A percentile compares a stretch with the other conserved stretches of the same genome.
These are phyloP conservation scores for Oryzias melastigma DNA, from an alignment of 2,113 vertebrate genomes.

Conservation along the genomic window DNA sequence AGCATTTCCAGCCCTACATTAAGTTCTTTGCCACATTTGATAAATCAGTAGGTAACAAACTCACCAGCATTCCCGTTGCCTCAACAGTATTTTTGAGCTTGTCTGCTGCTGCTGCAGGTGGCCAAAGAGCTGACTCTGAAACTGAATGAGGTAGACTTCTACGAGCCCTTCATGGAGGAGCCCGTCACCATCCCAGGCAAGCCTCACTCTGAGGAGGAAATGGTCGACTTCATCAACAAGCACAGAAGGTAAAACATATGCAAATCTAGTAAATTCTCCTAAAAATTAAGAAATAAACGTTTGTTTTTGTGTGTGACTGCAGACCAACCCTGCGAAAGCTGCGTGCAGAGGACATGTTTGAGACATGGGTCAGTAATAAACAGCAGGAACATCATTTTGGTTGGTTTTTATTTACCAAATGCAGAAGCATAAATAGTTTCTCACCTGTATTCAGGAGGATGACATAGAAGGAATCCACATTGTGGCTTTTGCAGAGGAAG, in stretches of 20 bases:
- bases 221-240: constrained; percentile 89
- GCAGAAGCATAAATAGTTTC: background rate
- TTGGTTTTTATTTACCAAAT: background rate
- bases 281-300: background rate
- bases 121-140: constrained; percentile 94
- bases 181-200: constrained; percentile 88
- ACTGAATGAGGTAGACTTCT: constrained; percentile 95
- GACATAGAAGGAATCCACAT: constrained; percentile 95
- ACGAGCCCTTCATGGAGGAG: constrained; percentile 97
- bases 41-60: constrained; percentile 85
- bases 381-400: background rate
- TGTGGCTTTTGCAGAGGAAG: constrained; percentile 96
- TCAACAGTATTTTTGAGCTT: background rate
- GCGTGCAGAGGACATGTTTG: constrained; percentile 95
- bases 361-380: constrained; percentile 88
- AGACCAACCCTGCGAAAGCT: constrained; percentile 94
- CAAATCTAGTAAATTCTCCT: background rate
- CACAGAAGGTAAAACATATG: constrained; percentile 84
- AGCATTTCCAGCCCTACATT: constrained; percentile 94
- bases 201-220: constrained; percentile 88
- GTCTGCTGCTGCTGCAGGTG: constrained; percentile 76
- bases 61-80: background rate
- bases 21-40: constrained; percentile 98
- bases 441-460: constrained; percentile 81
- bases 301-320: constrained; percentile 33